Evolutionary conservation across 2,888 invertebrate species (phyloP).

Genomic region (Hofmannophila pseudospretella): DNA sequence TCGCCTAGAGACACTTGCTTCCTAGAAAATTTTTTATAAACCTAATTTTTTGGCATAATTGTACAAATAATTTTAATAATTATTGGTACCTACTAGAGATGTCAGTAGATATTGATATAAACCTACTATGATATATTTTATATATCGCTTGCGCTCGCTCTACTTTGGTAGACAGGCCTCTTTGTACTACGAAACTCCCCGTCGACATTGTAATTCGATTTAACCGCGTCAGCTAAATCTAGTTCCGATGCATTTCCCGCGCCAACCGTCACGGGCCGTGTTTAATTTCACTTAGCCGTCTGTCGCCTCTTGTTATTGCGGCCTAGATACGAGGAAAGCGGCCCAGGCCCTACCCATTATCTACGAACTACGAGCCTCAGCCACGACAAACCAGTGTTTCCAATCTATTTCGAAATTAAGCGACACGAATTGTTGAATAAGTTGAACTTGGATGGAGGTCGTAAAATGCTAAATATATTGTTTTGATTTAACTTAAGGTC

Average conservation of each 20-base stretch:
- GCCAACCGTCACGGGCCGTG: slow-evolving; percentile 21
- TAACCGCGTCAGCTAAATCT: slow-evolving; percentile 10
- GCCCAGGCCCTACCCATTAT: slow-evolving; percentile 45
- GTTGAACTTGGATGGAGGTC: background rate
- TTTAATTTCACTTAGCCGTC: slow-evolving; percentile 44
- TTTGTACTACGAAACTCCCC: too few species aligned
- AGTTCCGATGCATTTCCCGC: slow-evolving; percentile 26
- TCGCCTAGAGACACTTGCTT: too few species aligned
- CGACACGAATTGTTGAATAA: background rate
- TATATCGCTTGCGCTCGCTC: too few species aligned
- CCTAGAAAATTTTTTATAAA: too few species aligned
- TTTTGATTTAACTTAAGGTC: background rate
- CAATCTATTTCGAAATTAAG: slow-evolving; percentile 10
- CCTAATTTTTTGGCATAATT: too few species aligned
- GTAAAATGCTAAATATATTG: background rate
- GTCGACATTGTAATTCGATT: slow-evolving; percentile 6
- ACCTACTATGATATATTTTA: too few species aligned
- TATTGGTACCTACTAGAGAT: too few species aligned
- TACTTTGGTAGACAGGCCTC: too few species aligned
- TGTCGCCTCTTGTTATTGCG: slow-evolving; percentile 50
- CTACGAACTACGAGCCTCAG: slow-evolving; percentile 29
- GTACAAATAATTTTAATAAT: too few species aligned
- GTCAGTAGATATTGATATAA: too few species aligned
- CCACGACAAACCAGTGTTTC: slow-evolving; percentile 30
- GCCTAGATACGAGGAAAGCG: slow-evolving; percentile 56